These are phyloP conservation scores for Seriola rivoliana DNA, from an alignment of 2,113 vertebrate genomes.

Conservation along the genomic window DNA sequence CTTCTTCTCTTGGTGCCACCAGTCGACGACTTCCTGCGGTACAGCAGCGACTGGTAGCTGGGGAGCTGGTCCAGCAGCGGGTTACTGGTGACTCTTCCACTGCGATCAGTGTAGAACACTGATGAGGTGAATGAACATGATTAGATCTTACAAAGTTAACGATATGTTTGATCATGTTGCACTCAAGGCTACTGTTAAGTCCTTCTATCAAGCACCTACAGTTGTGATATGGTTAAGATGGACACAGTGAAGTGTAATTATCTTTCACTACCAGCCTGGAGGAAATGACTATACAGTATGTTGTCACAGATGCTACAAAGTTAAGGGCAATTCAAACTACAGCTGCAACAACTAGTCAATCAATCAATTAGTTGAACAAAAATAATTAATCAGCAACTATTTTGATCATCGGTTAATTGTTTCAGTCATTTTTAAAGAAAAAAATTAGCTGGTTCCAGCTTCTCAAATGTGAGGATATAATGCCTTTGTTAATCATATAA, in stretches of 20 bases:
- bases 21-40: conserved; percentile 79
- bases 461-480: too few relatives aligned
- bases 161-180: background rate
- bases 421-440: too few relatives aligned
- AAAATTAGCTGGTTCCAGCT: too few relatives aligned
- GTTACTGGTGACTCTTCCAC: conserved; percentile 73
- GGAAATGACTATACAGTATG: background rate
- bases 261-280: background rate
- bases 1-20: conserved; percentile 50
- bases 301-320: background rate
- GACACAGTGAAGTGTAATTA: background rate
- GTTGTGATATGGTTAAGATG: background rate
- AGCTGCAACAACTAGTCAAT: background rate
- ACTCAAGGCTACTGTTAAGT: background rate
- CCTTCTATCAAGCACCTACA: background rate
- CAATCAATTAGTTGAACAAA: background rate
- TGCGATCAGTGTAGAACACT: conserved; percentile 77
- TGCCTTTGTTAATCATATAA: too few relatives aligned
- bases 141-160: background rate
- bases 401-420: too few relatives aligned
- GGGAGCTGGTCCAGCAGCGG: conserved; percentile 92
- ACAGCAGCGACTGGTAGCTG: conserved; percentile 90
- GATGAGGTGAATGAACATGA: background rate
- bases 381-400: background rate
- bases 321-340: background rate